Conservation (phyloP, 2,797 vertebrate species). For the Acanthiza pusilla region DNA sequence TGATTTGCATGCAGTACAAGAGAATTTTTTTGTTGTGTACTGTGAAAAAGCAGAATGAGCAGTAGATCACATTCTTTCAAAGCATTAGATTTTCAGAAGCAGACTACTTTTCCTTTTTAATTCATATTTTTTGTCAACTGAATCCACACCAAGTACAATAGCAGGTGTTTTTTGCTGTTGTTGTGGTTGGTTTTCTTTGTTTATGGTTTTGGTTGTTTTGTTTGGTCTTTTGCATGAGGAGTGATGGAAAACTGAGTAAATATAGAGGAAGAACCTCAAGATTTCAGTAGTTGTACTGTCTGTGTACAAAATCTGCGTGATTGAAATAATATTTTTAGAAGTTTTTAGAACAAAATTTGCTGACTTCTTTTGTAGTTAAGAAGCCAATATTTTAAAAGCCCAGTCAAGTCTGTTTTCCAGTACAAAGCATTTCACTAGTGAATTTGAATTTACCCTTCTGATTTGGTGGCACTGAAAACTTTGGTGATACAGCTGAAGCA, state of each 20-base stretch:
- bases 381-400: neutral
- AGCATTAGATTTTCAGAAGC: neutral
- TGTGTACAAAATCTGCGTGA: neutral
- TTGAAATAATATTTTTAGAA: neutral
- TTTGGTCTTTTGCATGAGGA: neutral
- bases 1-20: neutral
- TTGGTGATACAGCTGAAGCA: neutral
- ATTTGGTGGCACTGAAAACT: neutral
- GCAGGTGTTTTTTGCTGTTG: neutral
- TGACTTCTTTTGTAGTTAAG: neutral
- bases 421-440: neutral
- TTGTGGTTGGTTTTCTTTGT: neutral
- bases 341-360: neutral
- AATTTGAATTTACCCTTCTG: neutral
- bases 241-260: neutral
- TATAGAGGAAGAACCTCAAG: neutral
- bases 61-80: neutral
- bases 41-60: neutral
- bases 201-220: neutral
- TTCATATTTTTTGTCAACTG: neutral
- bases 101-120: neutral
- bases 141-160: neutral
- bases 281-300: neutral
- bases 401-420: neutral
- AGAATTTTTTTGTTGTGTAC: neutral